Conservation (phyloP, 2,113 vertebrate species). For the Phalacrocorax brasilianus region DNA sequence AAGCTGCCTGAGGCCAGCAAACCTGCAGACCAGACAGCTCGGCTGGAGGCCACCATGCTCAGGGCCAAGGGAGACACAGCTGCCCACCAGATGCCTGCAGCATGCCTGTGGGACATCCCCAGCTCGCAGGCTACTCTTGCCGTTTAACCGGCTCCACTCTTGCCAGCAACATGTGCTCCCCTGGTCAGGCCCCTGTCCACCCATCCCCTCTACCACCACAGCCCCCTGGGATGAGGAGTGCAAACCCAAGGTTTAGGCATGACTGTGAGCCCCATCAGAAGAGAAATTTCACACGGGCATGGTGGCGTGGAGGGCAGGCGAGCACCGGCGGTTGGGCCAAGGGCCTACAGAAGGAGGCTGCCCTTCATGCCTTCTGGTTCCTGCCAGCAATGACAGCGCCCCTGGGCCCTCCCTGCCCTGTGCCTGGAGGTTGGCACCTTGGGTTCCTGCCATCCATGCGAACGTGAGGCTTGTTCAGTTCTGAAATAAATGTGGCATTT, state of each 20-base stretch:
- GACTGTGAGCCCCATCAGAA: neutral
- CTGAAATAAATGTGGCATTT: constrained; percentile 92
- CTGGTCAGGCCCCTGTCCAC: neutral
- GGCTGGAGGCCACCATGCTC: neutral
- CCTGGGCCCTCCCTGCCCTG: neutral
- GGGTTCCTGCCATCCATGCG: constrained; percentile 83
- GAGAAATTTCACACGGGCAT: neutral
- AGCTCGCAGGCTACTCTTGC: neutral
- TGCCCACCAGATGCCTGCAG: neutral
- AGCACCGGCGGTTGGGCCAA: neutral
- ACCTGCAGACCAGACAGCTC: constrained; percentile 73
- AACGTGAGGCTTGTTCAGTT: constrained; percentile 86
- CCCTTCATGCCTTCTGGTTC: neutral
- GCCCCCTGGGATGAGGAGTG: neutral
- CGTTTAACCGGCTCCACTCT: neutral
- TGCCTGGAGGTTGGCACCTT: constrained; percentile 74
- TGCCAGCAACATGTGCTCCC: neutral
- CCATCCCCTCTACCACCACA: neutral
- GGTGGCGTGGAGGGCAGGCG: neutral
- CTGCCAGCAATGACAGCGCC: neutral
- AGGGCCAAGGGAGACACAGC: neutral
- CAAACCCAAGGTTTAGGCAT: neutral
- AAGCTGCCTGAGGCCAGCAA: constrained; percentile 82
- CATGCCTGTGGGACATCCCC: neutral
- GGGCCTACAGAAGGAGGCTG: neutral